Evolutionary conservation across 2,113 vertebrate genomes (phyloP).

Genomic region (Mobula hypostoma): DNA sequence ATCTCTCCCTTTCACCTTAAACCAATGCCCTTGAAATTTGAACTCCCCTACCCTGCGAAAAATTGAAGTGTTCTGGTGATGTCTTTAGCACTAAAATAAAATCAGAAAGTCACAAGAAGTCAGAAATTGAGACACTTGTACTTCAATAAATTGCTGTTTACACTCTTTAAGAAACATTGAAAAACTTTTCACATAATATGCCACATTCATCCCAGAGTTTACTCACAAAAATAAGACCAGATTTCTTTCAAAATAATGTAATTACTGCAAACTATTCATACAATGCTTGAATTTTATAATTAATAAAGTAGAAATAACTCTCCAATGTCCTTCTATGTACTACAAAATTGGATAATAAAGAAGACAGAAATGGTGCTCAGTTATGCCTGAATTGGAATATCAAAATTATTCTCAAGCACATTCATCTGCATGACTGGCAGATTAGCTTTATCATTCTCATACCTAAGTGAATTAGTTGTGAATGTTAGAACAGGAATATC

Average conservation of each 20-base stretch:
- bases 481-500: not conserved
- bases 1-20: too few species aligned
- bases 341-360: not conserved
- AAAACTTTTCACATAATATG: too few species aligned
- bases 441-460: not conserved
- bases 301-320: not conserved
- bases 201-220: too few species aligned
- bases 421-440: not conserved
- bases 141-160: too few species aligned
- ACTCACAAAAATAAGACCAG: not conserved
- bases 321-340: not conserved
- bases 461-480: not conserved
- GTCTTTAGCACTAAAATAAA: too few species aligned
- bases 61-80: not conserved
- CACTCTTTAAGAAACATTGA: too few species aligned
- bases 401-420: not conserved
- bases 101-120: too few species aligned
- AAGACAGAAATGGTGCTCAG: not conserved
- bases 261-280: not conserved
- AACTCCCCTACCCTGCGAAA: too few species aligned
- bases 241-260: not conserved
- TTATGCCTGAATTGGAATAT: not conserved
- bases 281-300: not conserved
- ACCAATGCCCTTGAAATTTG: too few species aligned
- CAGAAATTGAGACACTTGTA: too few species aligned